phyloP scores from a whole-genome alignment of 2,113 vertebrate species.

The Clupea harengus region DNA sequence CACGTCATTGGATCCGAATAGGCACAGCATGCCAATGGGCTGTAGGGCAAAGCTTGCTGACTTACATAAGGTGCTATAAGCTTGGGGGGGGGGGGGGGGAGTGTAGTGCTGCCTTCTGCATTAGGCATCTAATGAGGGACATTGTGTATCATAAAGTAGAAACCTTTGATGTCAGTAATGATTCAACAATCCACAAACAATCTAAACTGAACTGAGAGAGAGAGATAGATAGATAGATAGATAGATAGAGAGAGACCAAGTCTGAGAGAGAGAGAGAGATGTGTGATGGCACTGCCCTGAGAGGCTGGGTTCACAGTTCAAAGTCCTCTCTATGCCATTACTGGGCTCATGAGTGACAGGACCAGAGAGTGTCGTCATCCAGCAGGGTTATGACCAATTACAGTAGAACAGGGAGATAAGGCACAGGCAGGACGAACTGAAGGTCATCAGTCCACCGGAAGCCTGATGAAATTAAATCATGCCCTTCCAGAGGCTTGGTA shows the following conservation, averaged over 20 bases:
- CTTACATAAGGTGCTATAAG: not conserved
- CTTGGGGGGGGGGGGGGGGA: not conserved
- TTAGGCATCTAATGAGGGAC: too few species aligned
- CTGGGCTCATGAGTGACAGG: not conserved
- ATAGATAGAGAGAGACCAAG: not conserved
- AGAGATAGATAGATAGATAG: not conserved
- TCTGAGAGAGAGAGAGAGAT: not conserved
- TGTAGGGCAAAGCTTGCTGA: not conserved
- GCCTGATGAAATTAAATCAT: not conserved
- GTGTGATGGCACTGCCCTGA: not conserved
- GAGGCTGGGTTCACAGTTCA: not conserved
- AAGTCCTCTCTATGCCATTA: not conserved
- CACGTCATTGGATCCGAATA: not conserved
- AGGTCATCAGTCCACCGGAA: not conserved
- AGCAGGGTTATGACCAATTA: not conserved
- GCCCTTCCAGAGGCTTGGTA: not conserved
- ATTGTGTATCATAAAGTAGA: too few species aligned
- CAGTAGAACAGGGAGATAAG: not conserved
- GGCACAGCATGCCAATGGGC: not conserved
- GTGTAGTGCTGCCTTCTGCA: too few species aligned
- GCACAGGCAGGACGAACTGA: not conserved
- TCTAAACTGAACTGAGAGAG: not conserved
- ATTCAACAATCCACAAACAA: too few species aligned
- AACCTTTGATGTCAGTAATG: too few species aligned
- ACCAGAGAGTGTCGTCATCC: too few species aligned